Evolutionary conservation across 2,888 invertebrate species (phyloP).

Genomic region (Notocelia uddmanniana): DNA sequence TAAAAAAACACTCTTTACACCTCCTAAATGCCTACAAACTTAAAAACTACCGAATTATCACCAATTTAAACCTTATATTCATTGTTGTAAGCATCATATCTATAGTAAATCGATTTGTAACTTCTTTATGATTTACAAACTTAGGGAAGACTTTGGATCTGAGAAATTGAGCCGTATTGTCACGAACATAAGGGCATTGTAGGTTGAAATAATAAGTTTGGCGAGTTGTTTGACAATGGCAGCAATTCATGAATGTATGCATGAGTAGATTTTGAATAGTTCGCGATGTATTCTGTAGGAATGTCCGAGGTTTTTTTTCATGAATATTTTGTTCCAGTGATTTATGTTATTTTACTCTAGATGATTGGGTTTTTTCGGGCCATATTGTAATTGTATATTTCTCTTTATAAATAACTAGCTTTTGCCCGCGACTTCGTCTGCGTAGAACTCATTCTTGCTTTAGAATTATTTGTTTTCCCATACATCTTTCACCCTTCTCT

Average conservation of each 20-base stretch:
- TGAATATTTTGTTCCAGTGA: constrained; percentile 53
- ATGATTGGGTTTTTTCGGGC: constrained; percentile 43
- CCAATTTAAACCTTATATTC: constrained; percentile 39
- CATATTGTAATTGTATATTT: constrained; percentile 37
- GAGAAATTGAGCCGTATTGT: background rate
- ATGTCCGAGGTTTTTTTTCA: constrained; percentile 48
- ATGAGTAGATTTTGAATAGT: constrained; percentile 54
- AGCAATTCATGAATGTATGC: constrained; percentile 55
- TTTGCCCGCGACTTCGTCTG: too few species aligned
- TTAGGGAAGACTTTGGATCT: background rate
- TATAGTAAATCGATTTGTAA: constrained; percentile 49
- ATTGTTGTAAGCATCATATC: constrained; percentile 42
- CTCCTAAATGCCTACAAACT: constrained; percentile 35
- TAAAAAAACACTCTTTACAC: constrained; percentile 51
- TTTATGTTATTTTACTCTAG: constrained; percentile 49
- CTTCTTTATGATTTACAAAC: constrained; percentile 51
- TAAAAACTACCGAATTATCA: background rate
- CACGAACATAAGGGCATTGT: background rate
- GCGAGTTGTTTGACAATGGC: constrained; percentile 52
- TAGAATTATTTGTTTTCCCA: too few species aligned
- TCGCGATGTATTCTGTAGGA: constrained; percentile 48
- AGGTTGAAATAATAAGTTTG: constrained; percentile 9
- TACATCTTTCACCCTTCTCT: too few species aligned
- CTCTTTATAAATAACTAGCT: constrained; percentile 34
- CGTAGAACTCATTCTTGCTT: too few species aligned